Conservation (phyloP, 2,113 vertebrate species). For the Theropithecus gelada region DNA sequence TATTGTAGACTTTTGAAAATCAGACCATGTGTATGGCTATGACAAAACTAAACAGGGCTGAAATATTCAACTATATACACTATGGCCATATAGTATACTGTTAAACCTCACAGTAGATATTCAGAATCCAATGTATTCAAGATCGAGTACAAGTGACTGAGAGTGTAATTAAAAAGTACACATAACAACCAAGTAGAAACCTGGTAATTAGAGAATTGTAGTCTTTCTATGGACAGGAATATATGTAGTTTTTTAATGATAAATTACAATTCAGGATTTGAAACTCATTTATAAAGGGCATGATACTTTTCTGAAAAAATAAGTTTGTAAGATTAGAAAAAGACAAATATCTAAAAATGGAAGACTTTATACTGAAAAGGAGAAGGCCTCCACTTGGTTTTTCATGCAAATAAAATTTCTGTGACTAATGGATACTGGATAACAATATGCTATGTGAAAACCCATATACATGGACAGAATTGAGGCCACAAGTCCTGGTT, state of each 20-base stretch:
- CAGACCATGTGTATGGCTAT: background rate
- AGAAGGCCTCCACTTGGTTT: background rate
- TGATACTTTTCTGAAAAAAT: conserved; percentile 26
- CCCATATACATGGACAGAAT: background rate
- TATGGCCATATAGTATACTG: background rate
- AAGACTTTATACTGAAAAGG: background rate
- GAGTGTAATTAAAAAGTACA: background rate
- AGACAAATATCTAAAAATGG: background rate
- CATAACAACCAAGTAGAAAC: background rate
- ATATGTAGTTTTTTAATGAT: background rate
- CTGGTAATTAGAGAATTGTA: background rate
- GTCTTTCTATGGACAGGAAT: background rate
- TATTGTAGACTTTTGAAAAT: background rate
- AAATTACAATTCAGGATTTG: background rate
- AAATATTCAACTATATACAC: background rate
- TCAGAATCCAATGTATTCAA: background rate
- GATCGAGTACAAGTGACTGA: background rate
- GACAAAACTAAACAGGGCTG: background rate
- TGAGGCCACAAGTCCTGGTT: background rate
- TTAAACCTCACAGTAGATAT: background rate
- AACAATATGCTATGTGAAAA: conserved; percentile 1
- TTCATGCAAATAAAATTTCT: conserved; percentile 6
- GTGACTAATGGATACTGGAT: background rate
- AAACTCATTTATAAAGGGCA: background rate
- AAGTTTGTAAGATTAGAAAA: background rate